phyloP scores from a whole-genome alignment of 2,888 invertebrate species.

The Hydrotaea diabolus region DNA sequence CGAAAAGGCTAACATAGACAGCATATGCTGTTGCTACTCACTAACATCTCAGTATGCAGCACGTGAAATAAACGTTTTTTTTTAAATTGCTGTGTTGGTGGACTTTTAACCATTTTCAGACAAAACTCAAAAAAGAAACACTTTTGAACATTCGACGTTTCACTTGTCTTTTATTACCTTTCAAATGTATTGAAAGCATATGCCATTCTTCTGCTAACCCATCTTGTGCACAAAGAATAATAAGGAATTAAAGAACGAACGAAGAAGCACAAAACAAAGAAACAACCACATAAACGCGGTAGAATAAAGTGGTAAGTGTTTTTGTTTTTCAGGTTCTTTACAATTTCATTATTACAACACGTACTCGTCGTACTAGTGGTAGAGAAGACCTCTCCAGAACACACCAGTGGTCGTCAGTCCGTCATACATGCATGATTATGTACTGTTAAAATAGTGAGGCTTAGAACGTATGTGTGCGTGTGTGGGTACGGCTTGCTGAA shows the following conservation, averaged over 20 bases:
- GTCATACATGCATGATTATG: background rate
- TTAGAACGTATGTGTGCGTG: no score
- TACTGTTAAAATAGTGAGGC: background rate
- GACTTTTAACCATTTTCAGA: background rate
- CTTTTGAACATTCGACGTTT: conserved; percentile 2
- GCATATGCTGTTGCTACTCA: background rate
- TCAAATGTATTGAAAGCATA: conserved; percentile 31
- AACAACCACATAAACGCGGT: conserved; percentile 13
- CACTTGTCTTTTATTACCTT: conserved; percentile 29
- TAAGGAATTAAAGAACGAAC: background rate
- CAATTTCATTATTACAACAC: conserved; percentile 27
- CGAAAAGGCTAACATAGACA: background rate
- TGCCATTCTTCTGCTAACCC: conserved; percentile 33
- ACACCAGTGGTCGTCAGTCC: background rate
- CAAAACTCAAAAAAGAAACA: background rate
- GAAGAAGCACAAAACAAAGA: background rate
- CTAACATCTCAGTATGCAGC: conserved; percentile 11
- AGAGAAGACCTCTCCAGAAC: background rate
- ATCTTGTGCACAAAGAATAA: background rate
- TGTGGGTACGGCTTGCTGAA: background rate
- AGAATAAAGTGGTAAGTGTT: conserved; percentile 1
- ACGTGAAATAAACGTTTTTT: conserved; percentile 19
- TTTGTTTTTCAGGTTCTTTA: background rate
- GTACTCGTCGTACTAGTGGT: background rate
- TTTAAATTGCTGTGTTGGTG: background rate